phyloP scores from a whole-genome alignment of 35 echinoderm and acorn worm genomes.

The Apostichopus parvimensis region DNA sequence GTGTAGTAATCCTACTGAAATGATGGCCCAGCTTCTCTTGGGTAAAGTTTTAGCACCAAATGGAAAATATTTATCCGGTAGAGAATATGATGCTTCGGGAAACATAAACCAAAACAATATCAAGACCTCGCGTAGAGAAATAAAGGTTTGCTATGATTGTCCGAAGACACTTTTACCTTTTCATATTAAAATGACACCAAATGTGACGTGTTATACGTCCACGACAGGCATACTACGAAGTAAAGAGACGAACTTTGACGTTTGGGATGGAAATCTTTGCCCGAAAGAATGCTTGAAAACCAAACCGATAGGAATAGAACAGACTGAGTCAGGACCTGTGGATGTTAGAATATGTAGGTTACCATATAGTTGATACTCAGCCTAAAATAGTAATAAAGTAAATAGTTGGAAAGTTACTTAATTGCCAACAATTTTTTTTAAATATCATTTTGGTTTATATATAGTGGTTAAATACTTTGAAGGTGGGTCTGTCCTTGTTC shows the following conservation, averaged over 20 bases:
- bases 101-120: background rate
- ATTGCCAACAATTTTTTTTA: no score
- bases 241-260: background rate
- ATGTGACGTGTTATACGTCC: background rate
- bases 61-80: background rate
- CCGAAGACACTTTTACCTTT: background rate
- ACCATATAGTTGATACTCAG: no score
- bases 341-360: background rate
- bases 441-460: no score
- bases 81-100: background rate
- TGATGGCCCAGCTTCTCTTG: background rate
- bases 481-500: no score
- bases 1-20: background rate
- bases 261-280: slow-evolving; percentile 9
- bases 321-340: slow-evolving; percentile 4
- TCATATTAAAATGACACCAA: slow-evolving; percentile 14
- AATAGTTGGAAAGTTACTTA: no score
- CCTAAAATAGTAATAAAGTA: no score
- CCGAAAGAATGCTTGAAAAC: slow-evolving; percentile 21
- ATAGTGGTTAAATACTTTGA: no score
- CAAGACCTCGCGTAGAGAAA: background rate
- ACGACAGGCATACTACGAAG: background rate
- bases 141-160: background rate
- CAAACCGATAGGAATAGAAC: background rate
- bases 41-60: slow-evolving; percentile 1